Percentiles rank a stretch among this genome's conserved stretches.
Conservation (phyloP, 2,113 vertebrate species). For the Strigops habroptila region DNA sequence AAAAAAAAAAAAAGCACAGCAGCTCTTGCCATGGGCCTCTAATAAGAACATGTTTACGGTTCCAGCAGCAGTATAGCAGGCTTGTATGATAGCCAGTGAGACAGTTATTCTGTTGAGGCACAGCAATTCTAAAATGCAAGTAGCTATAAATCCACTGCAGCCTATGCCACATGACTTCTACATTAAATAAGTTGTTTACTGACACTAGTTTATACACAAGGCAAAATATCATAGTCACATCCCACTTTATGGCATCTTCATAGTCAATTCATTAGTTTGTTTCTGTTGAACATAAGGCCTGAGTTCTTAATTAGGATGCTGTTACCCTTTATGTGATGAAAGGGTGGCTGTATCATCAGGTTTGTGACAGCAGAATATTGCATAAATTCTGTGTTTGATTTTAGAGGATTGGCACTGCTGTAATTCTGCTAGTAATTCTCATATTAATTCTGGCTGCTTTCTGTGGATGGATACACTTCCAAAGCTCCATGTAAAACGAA, state of each 20-base stretch:
- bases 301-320: conserved; percentile 49
- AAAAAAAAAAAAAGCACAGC: conserved; percentile 49
- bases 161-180: conserved; percentile 4
- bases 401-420: conserved; percentile 26
- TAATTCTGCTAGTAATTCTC: conserved; percentile 29
- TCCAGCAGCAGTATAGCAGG: conserved; percentile 17
- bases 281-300: conserved; percentile 54
- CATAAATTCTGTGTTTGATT: conserved; percentile 50
- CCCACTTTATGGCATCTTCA: conserved; percentile 41
- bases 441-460: conserved; percentile 7
- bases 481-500: neutral
- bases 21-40: conserved; percentile 51
- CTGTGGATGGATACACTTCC: neutral
- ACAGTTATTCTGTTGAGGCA: conserved; percentile 25
- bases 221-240: conserved; percentile 23
- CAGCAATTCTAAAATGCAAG: neutral
- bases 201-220: conserved; percentile 18
- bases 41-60: conserved; percentile 49
- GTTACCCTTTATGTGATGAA: conserved; percentile 57
- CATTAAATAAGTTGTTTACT: conserved; percentile 50
- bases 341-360: conserved; percentile 39
- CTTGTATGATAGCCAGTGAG: conserved; percentile 40
- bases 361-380: conserved; percentile 54
- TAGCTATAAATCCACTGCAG: conserved; percentile 38
- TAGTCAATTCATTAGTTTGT: conserved; percentile 57